phyloP scores from a whole-genome alignment of 2,113 vertebrate genomes.

The Heteronetta atricapilla region DNA sequence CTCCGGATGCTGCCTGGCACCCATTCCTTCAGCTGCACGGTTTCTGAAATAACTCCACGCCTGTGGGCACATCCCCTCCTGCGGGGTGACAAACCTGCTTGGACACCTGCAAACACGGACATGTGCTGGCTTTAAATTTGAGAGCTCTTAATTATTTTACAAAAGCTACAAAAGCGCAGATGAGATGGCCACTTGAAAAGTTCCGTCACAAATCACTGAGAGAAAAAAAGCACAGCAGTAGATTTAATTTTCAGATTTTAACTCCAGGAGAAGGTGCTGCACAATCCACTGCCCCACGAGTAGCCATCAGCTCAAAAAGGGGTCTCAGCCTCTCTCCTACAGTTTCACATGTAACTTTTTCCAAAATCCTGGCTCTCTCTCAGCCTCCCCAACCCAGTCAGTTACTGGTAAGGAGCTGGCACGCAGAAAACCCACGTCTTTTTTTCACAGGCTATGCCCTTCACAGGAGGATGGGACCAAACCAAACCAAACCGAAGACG shows the following conservation, averaged over 20 bases:
- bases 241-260: not conserved
- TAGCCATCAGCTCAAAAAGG: not conserved
- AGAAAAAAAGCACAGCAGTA: not conserved
- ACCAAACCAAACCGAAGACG: not conserved
- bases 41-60: not conserved
- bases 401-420: not conserved
- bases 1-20: not conserved
- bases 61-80: not conserved
- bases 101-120: accelerated
- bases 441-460: not conserved
- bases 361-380: not conserved
- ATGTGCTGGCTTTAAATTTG: not conserved
- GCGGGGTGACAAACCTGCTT: not conserved
- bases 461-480: not conserved
- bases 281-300: not conserved
- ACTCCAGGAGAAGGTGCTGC: not conserved
- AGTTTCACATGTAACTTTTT: accelerated
- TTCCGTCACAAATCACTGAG: not conserved
- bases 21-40: not conserved
- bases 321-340: not conserved
- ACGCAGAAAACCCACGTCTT: not conserved
- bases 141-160: not conserved
- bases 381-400: not conserved
- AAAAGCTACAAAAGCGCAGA: not conserved
- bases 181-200: not conserved